Base-by-base conservation (phyloP, 2,888 invertebrate species). In the Eulithis testata region DNA sequence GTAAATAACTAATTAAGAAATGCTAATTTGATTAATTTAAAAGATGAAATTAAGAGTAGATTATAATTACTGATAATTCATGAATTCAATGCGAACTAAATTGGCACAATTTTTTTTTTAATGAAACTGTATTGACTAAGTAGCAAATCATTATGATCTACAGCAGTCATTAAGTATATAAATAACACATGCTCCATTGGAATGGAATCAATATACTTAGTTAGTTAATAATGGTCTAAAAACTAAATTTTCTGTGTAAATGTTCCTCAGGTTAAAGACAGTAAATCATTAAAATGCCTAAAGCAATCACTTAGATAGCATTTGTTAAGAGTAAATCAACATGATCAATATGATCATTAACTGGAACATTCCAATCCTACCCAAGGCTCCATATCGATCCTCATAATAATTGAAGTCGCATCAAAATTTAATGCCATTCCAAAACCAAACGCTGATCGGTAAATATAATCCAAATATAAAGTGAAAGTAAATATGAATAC, bases 221-320 rank as follows among this genome's bases (percentile, higher is more conserved):
- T 1, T 21, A 50, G 60, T 14, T 40, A 54, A 65, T 49, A 40
- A 37, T 50, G 11, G 53, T 11, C 12, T 55, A 44, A 43, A 51
- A 59, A 57, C 67, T 65, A 50, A 59, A 65, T 63, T 66, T 60
- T 55, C 63, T 56, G 58, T 66, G 64, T 67, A 62, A 58, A 68
- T 52, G 37, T 52, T 65, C 45, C 51, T 63, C 65, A 67, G 59
- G 67, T 69, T 73, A 70, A 74, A 72, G 67, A 70, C 72, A 66
- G 73, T 78, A 79, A 78, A 78, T 77, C 70, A 68, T 72, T 76
- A 75, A 78, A 78, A 70, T 77, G 71, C 75, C 74, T 65, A 74
- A 72, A 72, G 76, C 80, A 81, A 85, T 83, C 80, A 80, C 81
- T 81, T 80, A 78, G 73, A 64, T 72, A 68, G 65, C 72, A 73